Conservation (phyloP, 2,113 vertebrate genomes). For the Calyptommatus sinebrachiatus region DNA sequence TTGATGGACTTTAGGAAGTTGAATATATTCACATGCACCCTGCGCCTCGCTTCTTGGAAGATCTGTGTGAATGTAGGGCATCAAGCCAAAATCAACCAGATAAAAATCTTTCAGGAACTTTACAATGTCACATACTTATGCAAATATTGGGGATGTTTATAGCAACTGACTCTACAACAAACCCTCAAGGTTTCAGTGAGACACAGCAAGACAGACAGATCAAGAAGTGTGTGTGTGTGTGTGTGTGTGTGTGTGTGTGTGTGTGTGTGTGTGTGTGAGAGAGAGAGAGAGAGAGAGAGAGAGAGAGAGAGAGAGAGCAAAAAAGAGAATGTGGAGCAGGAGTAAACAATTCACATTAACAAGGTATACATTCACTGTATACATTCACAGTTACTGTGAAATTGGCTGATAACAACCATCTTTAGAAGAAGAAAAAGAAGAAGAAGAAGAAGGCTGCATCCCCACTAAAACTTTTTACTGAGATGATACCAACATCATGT, state of each 20-base stretch:
- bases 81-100: slow-evolving; percentile 76
- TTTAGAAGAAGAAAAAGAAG: too few relatives aligned
- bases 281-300: slow-evolving; percentile 9
- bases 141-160: slow-evolving; percentile 89
- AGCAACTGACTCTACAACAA: slow-evolving; percentile 95
- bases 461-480: too few relatives aligned
- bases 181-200: slow-evolving; percentile 67
- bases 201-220: slow-evolving; percentile 58
- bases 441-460: too few relatives aligned
- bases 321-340: not conserved
- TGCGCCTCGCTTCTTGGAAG: slow-evolving; percentile 65
- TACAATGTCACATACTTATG: slow-evolving; percentile 87
- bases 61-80: slow-evolving; percentile 67
- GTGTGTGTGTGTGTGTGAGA: too few relatives aligned
- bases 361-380: slow-evolving; percentile 50
- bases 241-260: too few relatives aligned
- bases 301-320: not conserved
- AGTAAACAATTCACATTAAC: not conserved
- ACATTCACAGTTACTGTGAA: slow-evolving; percentile 32
- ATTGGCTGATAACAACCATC: too few relatives aligned
- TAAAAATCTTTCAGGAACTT: slow-evolving; percentile 91
- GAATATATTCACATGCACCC: slow-evolving; percentile 45
- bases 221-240: slow-evolving; percentile 26
- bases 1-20: slow-evolving; percentile 58
- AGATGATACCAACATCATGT: too few relatives aligned